Conservation (phyloP, 2,797 vertebrate genomes). For the Alcedo quadribrachys region DNA sequence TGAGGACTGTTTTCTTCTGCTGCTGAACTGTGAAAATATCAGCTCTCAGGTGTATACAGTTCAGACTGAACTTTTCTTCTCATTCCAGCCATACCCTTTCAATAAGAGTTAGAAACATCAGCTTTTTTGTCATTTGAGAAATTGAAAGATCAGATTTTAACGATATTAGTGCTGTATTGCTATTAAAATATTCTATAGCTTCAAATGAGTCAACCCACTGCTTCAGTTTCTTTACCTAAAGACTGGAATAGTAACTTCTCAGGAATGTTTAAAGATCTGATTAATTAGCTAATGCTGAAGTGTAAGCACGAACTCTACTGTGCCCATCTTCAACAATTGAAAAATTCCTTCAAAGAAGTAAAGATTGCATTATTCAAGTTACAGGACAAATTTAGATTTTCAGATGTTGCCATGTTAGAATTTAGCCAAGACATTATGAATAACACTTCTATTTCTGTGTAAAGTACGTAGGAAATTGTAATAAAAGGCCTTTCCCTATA, state of each 20-base stretch:
- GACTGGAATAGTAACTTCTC: not conserved
- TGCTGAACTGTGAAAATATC: not conserved
- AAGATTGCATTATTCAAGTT: constrained; percentile 3
- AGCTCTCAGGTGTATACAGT: not conserved
- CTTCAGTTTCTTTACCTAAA: not conserved
- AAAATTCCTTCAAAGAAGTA: constrained; percentile 25
- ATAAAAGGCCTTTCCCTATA: not conserved
- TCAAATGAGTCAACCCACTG: not conserved
- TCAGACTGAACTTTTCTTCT: not conserved
- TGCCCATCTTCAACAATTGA: not conserved
- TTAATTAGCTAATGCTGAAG: not conserved
- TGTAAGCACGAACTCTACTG: not conserved
- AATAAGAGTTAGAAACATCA: not conserved
- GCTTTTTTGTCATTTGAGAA: not conserved
- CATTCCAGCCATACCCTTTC: not conserved
- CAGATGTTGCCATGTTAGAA: not conserved
- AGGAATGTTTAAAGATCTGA: not conserved
- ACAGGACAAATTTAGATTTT: constrained; percentile 6
- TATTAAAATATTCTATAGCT: not conserved
- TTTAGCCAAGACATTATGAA: not conserved
- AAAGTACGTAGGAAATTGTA: not conserved
- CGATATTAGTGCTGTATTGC: not conserved
- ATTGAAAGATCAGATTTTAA: not conserved
- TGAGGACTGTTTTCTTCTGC: not conserved
- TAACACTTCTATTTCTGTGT: not conserved